Percentiles rank a stretch among this genome's conserved stretches.
Conservation (phyloP, 2,113 vertebrate genomes). For the Pelobates fuscus region DNA sequence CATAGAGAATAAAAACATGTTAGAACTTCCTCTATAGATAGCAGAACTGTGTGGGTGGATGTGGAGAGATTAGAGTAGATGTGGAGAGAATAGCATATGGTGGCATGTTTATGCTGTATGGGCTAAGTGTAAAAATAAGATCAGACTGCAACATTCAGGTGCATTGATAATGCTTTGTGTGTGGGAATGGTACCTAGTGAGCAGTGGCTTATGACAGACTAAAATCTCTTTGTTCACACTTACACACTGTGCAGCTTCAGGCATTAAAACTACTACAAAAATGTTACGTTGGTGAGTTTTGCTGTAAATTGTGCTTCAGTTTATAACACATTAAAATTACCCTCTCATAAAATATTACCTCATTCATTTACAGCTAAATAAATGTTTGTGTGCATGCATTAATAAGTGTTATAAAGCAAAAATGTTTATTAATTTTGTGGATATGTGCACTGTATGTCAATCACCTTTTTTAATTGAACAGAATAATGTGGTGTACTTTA, state of each 20-base stretch:
- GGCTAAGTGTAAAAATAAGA: background rate
- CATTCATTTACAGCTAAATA: too few species aligned
- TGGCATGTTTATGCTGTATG: background rate
- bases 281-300: too few species aligned
- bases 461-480: too few species aligned
- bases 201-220: slow-evolving; percentile 11
- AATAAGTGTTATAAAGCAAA: too few species aligned
- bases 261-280: slow-evolving; percentile 20
- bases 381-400: too few species aligned
- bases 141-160: slow-evolving; percentile 4
- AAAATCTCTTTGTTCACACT: slow-evolving; percentile 33
- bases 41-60: background rate
- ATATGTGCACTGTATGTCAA: too few species aligned
- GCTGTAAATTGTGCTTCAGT: too few species aligned
- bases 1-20: background rate
- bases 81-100: background rate
- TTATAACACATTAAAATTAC: too few species aligned
- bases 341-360: too few species aligned
- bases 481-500: too few species aligned
- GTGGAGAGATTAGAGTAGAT: background rate
- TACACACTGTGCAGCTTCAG: slow-evolving; percentile 21
- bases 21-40: background rate
- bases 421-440: too few species aligned
- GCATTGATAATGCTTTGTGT: slow-evolving; percentile 3
- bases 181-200: slow-evolving; percentile 26